phyloP scores from a whole-genome alignment of 1,140 invertebrate genomes.

The Copidosoma floridanum region DNA sequence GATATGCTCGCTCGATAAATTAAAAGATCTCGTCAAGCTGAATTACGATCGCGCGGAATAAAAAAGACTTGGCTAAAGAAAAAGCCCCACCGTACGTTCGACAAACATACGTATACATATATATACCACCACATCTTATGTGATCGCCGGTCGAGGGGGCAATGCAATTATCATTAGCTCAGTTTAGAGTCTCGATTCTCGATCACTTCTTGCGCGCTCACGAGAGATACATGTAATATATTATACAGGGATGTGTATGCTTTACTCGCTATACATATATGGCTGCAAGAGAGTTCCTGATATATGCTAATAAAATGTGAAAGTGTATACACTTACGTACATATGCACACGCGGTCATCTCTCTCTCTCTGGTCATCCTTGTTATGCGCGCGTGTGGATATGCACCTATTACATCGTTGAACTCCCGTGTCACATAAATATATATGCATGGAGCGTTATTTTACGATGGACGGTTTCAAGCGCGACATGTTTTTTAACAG shows the following conservation, averaged over 20 bases:
- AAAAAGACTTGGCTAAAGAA: too few relatives aligned
- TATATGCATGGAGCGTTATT: not conserved
- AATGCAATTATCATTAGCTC: too few relatives aligned
- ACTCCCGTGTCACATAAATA: not conserved
- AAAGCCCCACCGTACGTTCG: too few relatives aligned
- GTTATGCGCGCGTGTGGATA: not conserved
- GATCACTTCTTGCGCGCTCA: too few relatives aligned
- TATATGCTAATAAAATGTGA: constrained; percentile 18
- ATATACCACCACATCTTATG: not conserved
- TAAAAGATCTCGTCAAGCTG: not conserved
- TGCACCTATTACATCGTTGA: not conserved
- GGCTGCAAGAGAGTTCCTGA: too few relatives aligned
- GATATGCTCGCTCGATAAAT: too few relatives aligned
- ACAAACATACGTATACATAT: not conserved
- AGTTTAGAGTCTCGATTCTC: too few relatives aligned
- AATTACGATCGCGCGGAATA: not conserved
- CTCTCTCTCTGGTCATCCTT: constrained; percentile 14
- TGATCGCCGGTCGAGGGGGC: not conserved
- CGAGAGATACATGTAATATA: too few relatives aligned
- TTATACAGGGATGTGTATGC: too few relatives aligned
- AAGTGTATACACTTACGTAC: constrained; percentile 7
- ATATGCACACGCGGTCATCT: too few relatives aligned
- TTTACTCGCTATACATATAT: too few relatives aligned
- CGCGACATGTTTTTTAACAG: not conserved
- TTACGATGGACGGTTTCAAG: not conserved